Conservation (phyloP, 2,797 vertebrate genomes). For the Acanthurus tractus region DNA sequence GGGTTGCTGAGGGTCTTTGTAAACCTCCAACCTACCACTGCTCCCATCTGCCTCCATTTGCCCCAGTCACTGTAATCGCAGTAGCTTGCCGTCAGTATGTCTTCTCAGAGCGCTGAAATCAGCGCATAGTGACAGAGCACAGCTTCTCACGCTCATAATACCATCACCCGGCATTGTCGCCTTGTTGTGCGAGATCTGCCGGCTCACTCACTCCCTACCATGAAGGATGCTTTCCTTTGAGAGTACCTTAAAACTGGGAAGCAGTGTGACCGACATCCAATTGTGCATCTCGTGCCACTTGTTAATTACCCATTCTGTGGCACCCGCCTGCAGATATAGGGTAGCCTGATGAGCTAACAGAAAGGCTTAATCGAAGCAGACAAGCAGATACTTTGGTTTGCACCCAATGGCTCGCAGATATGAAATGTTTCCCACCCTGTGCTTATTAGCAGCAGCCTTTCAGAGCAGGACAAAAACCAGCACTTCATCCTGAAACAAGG, state of each 20-base stretch:
- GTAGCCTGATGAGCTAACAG: constrained; percentile 51
- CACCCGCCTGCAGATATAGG: constrained; percentile 37
- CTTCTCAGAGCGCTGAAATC: constrained; percentile 16
- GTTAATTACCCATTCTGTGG: constrained; percentile 61
- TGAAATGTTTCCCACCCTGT: constrained; percentile 33
- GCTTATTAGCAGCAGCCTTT: constrained; percentile 37
- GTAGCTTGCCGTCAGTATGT: not conserved
- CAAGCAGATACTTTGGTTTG: constrained; percentile 56
- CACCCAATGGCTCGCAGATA: constrained; percentile 22
- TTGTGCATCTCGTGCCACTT: constrained; percentile 39
- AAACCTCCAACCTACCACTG: constrained; percentile 11
- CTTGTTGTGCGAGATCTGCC: not conserved
- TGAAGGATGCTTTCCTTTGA: constrained; percentile 10
- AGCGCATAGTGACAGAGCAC: constrained; percentile 8
- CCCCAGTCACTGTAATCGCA: constrained; percentile 26
- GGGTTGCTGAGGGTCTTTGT: constrained; percentile 25
- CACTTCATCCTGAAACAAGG: constrained; percentile 13
- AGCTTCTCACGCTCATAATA: not conserved
- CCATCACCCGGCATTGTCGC: not conserved
- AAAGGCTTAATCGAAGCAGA: constrained; percentile 68
- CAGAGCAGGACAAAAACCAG: constrained; percentile 20
- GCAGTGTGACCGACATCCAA: constrained; percentile 31
- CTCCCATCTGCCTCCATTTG: constrained; percentile 12
- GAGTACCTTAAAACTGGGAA: constrained; percentile 44
- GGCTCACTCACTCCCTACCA: constrained; percentile 9